phyloP scores from a whole-genome alignment of 1,140 invertebrate species.

The Lamellibrachia luymesi region DNA sequence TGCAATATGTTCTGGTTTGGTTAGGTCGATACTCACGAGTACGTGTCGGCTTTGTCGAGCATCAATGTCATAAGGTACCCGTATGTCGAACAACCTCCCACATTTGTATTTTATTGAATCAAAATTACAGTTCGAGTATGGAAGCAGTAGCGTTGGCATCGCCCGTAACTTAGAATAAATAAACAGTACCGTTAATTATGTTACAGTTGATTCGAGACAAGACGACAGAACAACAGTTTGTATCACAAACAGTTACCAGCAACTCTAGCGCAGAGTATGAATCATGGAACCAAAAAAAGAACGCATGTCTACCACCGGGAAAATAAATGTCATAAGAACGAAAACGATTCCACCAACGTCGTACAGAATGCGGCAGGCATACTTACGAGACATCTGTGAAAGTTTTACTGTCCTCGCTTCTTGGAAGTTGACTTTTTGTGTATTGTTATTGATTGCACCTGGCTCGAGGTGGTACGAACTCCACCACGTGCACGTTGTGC shows the following conservation, averaged over 20 bases:
- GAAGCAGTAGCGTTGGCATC: too few relatives aligned
- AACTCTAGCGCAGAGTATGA: not conserved
- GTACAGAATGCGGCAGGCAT: not conserved
- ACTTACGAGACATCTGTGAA: not conserved
- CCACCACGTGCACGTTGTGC: not conserved
- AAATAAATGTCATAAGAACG: not conserved
- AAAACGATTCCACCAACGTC: not conserved
- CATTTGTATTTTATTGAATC: too few relatives aligned
- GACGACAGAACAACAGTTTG: too few relatives aligned
- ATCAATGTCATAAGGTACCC: too few relatives aligned
- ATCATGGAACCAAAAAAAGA: not conserved
- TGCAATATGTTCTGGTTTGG: too few relatives aligned
- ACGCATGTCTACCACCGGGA: not conserved
- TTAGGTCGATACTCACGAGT: too few relatives aligned
- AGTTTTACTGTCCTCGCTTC: not conserved
- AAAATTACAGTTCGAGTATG: too few relatives aligned
- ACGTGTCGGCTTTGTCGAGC: not conserved
- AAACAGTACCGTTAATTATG: too few relatives aligned
- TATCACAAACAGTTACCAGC: too few relatives aligned
- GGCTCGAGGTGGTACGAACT: not conserved
- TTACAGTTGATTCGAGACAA: not conserved
- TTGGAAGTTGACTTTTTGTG: not conserved
- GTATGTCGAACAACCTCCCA: too few relatives aligned
- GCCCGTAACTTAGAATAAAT: too few relatives aligned
- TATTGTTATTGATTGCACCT: not conserved